Evolutionary conservation across 2,113 vertebrate genomes (phyloP).

Genomic region (Cepphus grylle): DNA sequence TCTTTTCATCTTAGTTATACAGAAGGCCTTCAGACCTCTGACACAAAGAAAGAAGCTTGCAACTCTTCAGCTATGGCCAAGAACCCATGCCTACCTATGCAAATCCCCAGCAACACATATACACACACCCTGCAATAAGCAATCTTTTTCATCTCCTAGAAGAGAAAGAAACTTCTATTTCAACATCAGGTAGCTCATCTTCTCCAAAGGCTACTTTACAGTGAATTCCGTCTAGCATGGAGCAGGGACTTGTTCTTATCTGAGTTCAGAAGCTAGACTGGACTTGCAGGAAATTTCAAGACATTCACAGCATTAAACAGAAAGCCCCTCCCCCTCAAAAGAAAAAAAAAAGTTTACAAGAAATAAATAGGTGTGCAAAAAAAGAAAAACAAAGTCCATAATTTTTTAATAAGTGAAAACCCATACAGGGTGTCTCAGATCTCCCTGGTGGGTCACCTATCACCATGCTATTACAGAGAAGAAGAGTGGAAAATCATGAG

Average conservation of each 20-base stretch:
- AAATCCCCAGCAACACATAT: not conserved
- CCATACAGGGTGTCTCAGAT: not conserved
- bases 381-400: not conserved
- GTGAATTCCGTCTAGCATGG: not conserved
- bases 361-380: not conserved
- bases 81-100: not conserved
- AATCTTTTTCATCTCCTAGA: not conserved
- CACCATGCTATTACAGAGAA: not conserved
- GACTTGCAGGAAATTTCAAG: not conserved
- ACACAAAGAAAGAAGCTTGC: not conserved
- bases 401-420: not conserved
- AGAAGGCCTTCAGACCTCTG: not conserved
- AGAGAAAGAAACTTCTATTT: not conserved
- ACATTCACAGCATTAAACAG: rapidly evolving
- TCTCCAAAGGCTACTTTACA: not conserved
- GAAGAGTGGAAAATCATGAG: not conserved
- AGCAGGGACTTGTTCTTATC: not conserved
- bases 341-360: not conserved
- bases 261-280: not conserved
- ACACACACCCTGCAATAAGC: no score
- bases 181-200: not conserved
- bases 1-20: not conserved
- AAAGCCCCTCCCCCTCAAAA: rapidly evolving
- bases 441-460: not conserved
- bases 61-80: not conserved